Base-by-base conservation (phyloP, 1,140 invertebrate genomes). In the Teleogryllus occipitalis region DNA sequence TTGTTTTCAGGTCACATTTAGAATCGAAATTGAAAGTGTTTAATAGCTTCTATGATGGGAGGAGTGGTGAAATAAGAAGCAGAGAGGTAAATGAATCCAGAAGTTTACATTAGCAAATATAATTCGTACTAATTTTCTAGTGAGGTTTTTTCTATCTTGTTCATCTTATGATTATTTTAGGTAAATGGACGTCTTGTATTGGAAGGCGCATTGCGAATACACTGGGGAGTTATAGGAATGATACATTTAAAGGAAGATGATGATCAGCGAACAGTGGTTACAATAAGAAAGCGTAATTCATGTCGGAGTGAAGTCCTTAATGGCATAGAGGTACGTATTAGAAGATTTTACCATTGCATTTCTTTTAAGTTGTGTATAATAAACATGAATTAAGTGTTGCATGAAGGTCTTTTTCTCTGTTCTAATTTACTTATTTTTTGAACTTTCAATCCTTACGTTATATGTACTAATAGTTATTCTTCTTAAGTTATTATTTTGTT, bases 241-340 rank as follows among this genome's bases (percentile, higher is more conserved):
- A 96, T 96, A 82, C 93, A 95, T 85, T 86, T 96, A 8, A 94
- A 95, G 86, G 94, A 96, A 86, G 94, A 95, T 85, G 94, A 95
- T 85, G 93, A 96, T 87, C 92, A 95, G 82, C 86, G 93, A 75
- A 93, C 91, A 6, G 91, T 93, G 54, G 90, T 93, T 10, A 91
- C 90, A 21, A 90, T 93, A 18, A 87, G 92, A 74, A 91, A 93
- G 83, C 87, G 91, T 81, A 93, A 93, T 85, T 93, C 92, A 0
- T 92, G 88, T 77, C 87, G 92, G 77, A 86, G 85, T 21, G 86
- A 86, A 79, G 84, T 86, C 8, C 49, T 80, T 49, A 80, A 80
- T 77, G 79, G 79, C 18, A 47, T 80, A 10, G 79, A 80, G 14
- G 47, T 80, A 15, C 73, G 75, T 48, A 74, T 39, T 39, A 39